Evolutionary conservation across 2,113 vertebrate species (phyloP).

Genomic region (Poeciliopsis prolifica): DNA sequence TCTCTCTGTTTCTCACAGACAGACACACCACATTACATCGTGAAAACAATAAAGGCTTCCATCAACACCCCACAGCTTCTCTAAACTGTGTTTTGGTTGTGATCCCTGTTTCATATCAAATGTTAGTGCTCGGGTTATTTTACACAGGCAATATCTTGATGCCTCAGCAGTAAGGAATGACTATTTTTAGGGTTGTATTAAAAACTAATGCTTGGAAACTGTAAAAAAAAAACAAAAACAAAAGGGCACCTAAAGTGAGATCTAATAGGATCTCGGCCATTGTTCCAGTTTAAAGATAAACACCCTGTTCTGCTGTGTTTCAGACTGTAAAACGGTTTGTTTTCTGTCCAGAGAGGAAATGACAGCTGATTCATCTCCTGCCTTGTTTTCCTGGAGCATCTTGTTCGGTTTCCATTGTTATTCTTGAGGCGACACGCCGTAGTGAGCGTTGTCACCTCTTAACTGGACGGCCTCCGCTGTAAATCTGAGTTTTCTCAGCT

Average conservation of each 20-base stretch:
- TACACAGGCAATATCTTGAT: conserved; percentile 41
- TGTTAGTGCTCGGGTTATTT: conserved; percentile 26
- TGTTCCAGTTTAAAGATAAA: conserved; percentile 22
- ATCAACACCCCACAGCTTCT: conserved; percentile 26
- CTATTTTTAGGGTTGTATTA: conserved; percentile 61
- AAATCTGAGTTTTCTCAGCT: no score
- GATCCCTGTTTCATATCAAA: conserved; percentile 32
- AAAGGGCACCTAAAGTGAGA: conserved; percentile 29
- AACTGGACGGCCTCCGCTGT: no score
- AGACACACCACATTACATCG: conserved; percentile 9
- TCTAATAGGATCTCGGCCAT: conserved; percentile 43
- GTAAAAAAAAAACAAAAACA: conserved; percentile 8
- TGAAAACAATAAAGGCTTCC: conserved; percentile 33
- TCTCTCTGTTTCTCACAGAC: background rate
- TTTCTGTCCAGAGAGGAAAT: background rate
- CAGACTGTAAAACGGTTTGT: conserved; percentile 8
- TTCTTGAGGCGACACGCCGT: no score
- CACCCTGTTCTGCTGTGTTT: background rate
- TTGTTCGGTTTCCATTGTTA: no score
- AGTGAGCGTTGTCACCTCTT: no score
- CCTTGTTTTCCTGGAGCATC: background rate
- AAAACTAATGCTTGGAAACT: conserved; percentile 55
- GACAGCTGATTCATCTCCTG: conserved; percentile 13
- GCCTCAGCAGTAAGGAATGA: conserved; percentile 46
- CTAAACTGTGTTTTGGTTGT: conserved; percentile 47